These are phyloP conservation scores for cattle (Bos taurus) DNA, from an alignment of 2,113 vertebrate genomes.

Conservation along the genomic window DNA sequence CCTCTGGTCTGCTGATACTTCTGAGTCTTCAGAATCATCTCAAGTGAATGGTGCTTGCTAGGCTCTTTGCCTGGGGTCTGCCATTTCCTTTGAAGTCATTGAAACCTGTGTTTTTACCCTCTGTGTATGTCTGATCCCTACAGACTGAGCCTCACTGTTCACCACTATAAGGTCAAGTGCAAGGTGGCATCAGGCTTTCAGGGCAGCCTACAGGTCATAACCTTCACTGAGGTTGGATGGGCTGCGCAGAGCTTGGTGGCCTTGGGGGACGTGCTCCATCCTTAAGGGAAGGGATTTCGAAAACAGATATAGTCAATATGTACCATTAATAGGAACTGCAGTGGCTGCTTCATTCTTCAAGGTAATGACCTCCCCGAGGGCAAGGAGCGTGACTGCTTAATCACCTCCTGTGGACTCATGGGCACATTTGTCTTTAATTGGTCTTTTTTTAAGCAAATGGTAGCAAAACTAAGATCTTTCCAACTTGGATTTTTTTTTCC, in stretches of 20 bases:
- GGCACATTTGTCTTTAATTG: constrained; percentile 44
- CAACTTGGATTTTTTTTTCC: constrained; percentile 1
- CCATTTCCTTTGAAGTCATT: not conserved
- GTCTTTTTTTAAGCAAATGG: constrained; percentile 10
- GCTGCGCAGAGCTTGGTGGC: not conserved
- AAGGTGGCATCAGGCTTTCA: not conserved
- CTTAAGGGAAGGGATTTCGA: constrained; percentile 17
- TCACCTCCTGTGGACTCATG: constrained; percentile 5
- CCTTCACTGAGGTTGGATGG: not conserved
- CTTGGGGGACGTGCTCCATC: not conserved
- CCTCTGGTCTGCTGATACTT: not conserved
- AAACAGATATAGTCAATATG: constrained; percentile 43
- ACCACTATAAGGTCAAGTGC: not conserved
- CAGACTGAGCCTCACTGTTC: not conserved
- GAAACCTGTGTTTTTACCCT: not conserved
- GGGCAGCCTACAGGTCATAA: not conserved
- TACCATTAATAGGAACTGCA: constrained; percentile 26
- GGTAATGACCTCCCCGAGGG: constrained; percentile 20
- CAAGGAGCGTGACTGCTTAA: not conserved
- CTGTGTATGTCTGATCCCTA: not conserved
- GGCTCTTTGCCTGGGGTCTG: not conserved
- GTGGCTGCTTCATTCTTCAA: constrained; percentile 36
- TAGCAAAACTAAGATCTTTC: constrained; percentile 32
- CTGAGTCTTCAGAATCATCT: not conserved
- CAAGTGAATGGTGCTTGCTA: not conserved